Evolutionary conservation across 2,797 vertebrate species (phyloP), one percentile per base, ranked within the genome.

Genomic region (Acropternis orthonyx): DNA sequence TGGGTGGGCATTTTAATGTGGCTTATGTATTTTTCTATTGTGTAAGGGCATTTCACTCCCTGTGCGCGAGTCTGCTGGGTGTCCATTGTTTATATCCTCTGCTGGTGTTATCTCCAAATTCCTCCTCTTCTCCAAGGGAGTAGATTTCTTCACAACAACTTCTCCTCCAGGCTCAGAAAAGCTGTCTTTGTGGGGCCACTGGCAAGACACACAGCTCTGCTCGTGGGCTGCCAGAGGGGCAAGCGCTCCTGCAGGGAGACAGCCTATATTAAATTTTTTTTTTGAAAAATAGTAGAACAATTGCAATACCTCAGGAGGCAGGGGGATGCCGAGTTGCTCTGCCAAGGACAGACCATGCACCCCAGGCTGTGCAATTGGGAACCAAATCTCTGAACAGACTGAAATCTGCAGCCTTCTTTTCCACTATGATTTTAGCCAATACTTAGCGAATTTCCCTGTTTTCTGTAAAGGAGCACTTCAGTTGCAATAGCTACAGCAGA

Each of bases 1-100:
- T 96, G 77, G 83, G 94, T 93, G 94, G 95, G 91, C 87, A 81
- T 87, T 96, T 93, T 93, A 89, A 80, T 81, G 62, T 79, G 55
- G 30, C 43, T 51, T 54, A 27, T 63, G 76, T 59, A 19, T 95
- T 86, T 92, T 83, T 49, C 73, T 61, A 39, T 96, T 94, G 80
- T 95, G 71, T 71, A 68, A 90, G 83, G 75, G 76, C 76, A 92
- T 79, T 94, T 86, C 58, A 41, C 39, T 83, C 54, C 0, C 0
- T 68, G 61, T 61, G 69, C 2, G 2, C 0, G 1, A 61, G 75
- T 87, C 95, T 0, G 0, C 71, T 94, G 86, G 71, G 83, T 85
- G 79, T 92, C 78, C 66, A 75, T 90, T 95, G 93, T 95, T 96
- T 94, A 52, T 62, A 76, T 92, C 85, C 68, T 96, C 75, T 6